Percentiles rank a stretch among this genome's conserved stretches.
Conservation (phyloP, 2,888 invertebrate species). For the Antheraea assamensis region DNA sequence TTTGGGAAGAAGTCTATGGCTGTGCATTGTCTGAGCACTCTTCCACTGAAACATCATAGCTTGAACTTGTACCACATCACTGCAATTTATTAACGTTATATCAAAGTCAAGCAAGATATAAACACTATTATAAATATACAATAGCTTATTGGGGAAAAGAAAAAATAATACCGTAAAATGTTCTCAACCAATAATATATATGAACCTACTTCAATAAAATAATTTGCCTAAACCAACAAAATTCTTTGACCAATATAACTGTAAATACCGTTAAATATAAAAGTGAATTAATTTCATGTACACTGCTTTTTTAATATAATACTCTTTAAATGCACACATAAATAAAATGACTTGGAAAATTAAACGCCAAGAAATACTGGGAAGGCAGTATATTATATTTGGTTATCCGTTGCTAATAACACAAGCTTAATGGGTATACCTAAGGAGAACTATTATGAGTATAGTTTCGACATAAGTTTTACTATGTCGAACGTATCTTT, state of each 20-base stretch:
- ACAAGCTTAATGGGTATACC: conserved; percentile 21
- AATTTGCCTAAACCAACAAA: not conserved
- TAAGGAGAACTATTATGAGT: conserved; percentile 5
- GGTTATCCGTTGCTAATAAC: conserved; percentile 36
- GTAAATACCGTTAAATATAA: not conserved
- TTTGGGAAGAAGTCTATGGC: too few relatives aligned
- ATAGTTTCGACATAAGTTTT: not conserved
- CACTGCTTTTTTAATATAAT: not conserved
- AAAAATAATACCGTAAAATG: too few relatives aligned
- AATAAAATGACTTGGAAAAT: not conserved
- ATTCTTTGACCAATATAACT: not conserved
- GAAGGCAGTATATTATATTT: conserved; percentile 29
- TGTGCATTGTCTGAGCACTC: too few relatives aligned
- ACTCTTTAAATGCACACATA: not conserved
- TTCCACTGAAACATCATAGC: too few relatives aligned
- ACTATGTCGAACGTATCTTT: not conserved
- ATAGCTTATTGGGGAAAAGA: too few relatives aligned
- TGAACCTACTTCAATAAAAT: not conserved
- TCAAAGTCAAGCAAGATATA: too few relatives aligned
- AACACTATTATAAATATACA: too few relatives aligned
- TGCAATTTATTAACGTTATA: too few relatives aligned
- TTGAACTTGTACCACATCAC: too few relatives aligned
- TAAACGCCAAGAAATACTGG: conserved; percentile 1
- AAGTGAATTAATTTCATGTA: not conserved
- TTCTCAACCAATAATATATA: too few relatives aligned